Evolutionary conservation across 30 jellyfish, hydroid and myxozoan genomes (phyloP).

Genomic region (Aurelia aurita): DNA sequence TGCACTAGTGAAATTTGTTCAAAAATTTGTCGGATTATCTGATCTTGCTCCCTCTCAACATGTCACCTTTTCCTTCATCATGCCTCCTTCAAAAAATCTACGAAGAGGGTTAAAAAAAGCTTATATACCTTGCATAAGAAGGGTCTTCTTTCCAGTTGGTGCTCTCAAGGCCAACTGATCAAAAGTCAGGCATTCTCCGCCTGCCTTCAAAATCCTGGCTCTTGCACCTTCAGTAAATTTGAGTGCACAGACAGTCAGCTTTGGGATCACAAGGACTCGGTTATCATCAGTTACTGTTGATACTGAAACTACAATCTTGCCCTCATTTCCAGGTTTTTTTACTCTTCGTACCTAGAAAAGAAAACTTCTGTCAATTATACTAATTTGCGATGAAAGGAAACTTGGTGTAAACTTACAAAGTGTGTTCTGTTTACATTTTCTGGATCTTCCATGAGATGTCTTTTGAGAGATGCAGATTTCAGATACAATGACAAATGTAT

Average conservation of each 20-base stretch:
- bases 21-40: too few relatives aligned
- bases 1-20: too few relatives aligned
- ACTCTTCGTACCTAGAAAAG: constrained; percentile 80
- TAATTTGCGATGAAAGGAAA: too few relatives aligned
- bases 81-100: too few relatives aligned
- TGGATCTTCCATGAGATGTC: neutral
- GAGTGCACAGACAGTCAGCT: constrained; percentile 88
- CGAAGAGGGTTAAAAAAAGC: neutral
- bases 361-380: neutral
- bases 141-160: constrained; percentile 98
- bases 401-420: too few relatives aligned
- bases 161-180: constrained; percentile 96
- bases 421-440: too few relatives aligned
- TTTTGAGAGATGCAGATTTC: too few relatives aligned
- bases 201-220: constrained; percentile 92
- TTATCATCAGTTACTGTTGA: constrained; percentile 97
- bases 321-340: constrained; percentile 88
- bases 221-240: constrained; percentile 98
- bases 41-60: too few relatives aligned
- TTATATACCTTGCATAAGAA: constrained; percentile 90
- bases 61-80: too few relatives aligned
- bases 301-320: constrained; percentile 86
- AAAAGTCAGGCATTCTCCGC: constrained; percentile 97
- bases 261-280: constrained; percentile 85
- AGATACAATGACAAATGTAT: too few relatives aligned